Evolutionary conservation across 2,888 invertebrate genomes (phyloP).

Genomic region (Pterobdella sp.): DNA sequence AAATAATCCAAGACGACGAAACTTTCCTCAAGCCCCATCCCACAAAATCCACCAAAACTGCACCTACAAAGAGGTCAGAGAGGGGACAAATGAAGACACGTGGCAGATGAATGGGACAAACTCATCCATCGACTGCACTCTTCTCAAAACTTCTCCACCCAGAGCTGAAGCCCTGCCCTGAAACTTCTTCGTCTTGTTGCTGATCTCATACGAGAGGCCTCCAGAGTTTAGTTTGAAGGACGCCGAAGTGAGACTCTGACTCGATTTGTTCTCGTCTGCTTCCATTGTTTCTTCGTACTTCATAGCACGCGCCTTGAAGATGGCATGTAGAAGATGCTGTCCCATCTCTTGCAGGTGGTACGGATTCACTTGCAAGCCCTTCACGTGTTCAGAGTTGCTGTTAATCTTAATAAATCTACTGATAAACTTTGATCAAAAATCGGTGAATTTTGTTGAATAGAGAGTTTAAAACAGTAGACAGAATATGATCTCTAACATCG

Average conservation of each 20-base stretch:
- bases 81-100: neutral
- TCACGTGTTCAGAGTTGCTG: slow-evolving; percentile 9
- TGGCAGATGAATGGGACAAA: neutral
- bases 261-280: neutral
- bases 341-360: slow-evolving; percentile 49
- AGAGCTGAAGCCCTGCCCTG: neutral
- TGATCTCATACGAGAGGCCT: slow-evolving; percentile 7
- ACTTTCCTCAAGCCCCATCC: no score
- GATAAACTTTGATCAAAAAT: no score
- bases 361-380: slow-evolving; percentile 49
- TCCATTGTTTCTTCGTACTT: slow-evolving; percentile 25
- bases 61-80: neutral
- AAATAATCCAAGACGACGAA: no score
- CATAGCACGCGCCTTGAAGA: slow-evolving; percentile 36
- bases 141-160: neutral
- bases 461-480: no score
- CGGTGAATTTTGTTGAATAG: no score
- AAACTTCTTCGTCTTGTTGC: neutral
- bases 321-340: slow-evolving; percentile 47
- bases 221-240: neutral
- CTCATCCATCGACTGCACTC: slow-evolving; percentile 1
- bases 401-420: neutral
- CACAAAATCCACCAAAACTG: neutral
- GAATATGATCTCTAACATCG: slow-evolving; percentile 34
- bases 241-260: neutral